These are phyloP conservation scores for Agapornis roseicollis DNA, from an alignment of 2,113 vertebrate genomes.

Conservation along the genomic window DNA sequence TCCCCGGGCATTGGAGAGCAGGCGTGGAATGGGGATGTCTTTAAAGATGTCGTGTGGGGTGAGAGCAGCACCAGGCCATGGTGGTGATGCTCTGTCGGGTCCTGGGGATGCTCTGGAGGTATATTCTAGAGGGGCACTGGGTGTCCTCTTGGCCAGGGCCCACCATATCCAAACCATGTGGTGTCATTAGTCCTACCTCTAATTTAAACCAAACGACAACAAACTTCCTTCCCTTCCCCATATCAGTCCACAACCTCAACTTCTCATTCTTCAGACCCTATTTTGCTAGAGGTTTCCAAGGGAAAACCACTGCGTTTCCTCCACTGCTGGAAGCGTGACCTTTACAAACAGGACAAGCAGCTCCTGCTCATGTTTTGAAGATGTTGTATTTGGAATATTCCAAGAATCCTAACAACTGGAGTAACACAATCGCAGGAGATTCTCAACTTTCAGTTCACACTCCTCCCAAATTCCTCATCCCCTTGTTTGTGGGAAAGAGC, in stretches of 20 bases:
- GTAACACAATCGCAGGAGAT: neutral
- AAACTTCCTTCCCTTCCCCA: neutral
- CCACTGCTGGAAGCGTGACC: neutral
- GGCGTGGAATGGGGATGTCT: fast-evolving
- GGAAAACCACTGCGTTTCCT: fast-evolving
- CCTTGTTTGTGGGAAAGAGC: conserved; percentile 40
- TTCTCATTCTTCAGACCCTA: neutral
- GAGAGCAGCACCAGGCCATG: neutral
- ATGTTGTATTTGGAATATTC: conserved; percentile 9
- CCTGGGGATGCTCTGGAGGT: fast-evolving
- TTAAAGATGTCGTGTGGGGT: neutral
- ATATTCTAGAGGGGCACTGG: fast-evolving
- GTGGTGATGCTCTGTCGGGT: neutral
- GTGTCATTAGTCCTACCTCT: neutral
- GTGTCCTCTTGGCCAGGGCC: neutral
- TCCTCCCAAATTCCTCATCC: conserved; percentile 14
- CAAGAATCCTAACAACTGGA: conserved; percentile 53
- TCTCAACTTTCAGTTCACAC: conserved; percentile 50
- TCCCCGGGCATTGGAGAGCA: neutral
- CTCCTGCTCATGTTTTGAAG: neutral
- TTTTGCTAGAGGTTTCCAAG: neutral
- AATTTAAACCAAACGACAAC: neutral
- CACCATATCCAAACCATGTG: fast-evolving
- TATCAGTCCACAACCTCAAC: fast-evolving
- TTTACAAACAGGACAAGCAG: neutral